Conservation (phyloP, 2,797 vertebrate genomes). For the Alca torda region DNA sequence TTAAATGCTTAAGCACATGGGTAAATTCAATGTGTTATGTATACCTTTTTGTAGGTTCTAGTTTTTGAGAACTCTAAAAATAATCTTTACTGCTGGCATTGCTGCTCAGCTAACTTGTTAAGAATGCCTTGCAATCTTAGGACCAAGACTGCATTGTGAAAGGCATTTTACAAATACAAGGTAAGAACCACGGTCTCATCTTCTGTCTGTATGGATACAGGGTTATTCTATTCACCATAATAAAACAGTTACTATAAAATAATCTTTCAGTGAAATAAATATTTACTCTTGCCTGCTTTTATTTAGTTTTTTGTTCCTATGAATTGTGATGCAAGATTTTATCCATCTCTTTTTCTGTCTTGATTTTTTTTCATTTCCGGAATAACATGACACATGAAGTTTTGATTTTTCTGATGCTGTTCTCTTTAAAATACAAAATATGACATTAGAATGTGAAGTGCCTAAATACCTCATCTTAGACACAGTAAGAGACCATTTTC, state of each 20-base stretch:
- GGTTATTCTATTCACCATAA: neutral
- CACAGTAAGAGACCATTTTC: neutral
- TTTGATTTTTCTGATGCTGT: neutral
- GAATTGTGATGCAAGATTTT: neutral
- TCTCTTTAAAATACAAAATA: neutral
- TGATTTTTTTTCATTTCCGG: neutral
- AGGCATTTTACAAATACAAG: neutral
- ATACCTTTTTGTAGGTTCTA: slow-evolving; percentile 10
- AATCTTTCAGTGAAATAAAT: neutral
- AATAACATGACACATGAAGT: neutral
- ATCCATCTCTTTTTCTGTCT: neutral
- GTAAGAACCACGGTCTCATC: neutral
- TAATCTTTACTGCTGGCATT: neutral
- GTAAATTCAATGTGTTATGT: neutral
- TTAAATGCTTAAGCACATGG: neutral
- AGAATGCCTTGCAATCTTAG: neutral
- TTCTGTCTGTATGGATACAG: neutral
- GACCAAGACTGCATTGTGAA: neutral
- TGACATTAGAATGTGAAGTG: neutral
- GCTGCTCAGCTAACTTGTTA: neutral
- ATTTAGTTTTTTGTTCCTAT: neutral
- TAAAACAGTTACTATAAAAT: neutral
- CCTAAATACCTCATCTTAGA: neutral
- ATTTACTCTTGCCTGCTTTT: neutral
- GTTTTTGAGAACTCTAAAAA: neutral